These are phyloP conservation scores for Palythoa caribaeorum DNA, from an alignment of 92 coral and sea anemone genomes.

Conservation along the genomic window DNA sequence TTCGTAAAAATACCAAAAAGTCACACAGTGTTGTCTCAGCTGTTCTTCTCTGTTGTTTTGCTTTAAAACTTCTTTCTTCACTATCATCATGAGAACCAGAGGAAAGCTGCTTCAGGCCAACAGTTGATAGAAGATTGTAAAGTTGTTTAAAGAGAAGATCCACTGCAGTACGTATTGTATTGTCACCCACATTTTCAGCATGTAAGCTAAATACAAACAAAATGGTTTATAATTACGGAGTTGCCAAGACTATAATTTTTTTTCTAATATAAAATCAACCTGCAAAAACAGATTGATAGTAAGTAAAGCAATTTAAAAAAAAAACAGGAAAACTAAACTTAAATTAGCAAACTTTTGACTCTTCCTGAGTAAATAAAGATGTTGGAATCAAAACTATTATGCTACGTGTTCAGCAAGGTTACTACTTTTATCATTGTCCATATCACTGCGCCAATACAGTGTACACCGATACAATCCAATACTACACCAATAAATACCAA, in stretches of 20 bases:
- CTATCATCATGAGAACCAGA: not conserved
- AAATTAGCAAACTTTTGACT: no score
- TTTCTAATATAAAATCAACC: no score
- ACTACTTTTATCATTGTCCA: no score
- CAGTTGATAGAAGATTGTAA: constrained; percentile 50
- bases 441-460: no score
- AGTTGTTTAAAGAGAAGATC: constrained; percentile 78
- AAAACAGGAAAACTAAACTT: no score
- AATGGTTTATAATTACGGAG: not conserved
- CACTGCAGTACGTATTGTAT: constrained; percentile 68
- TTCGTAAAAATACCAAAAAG: constrained; percentile 78
- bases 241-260: not conserved
- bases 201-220: constrained; percentile 58
- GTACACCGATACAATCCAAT: no score
- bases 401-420: no score
- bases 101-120: constrained; percentile 49
- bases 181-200: constrained; percentile 80
- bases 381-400: no score
- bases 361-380: no score
- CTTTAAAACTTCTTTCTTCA: constrained; percentile 18
- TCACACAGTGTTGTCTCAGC: constrained; percentile 86
- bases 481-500: no score
- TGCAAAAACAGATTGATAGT: no score
- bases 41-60: constrained; percentile 62
- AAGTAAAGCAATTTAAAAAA: no score